A percentile compares a stretch with the other conserved stretches of the same genome.
Conservation (phyloP, 1,140 invertebrate species). For the Orius insidiosus region DNA sequence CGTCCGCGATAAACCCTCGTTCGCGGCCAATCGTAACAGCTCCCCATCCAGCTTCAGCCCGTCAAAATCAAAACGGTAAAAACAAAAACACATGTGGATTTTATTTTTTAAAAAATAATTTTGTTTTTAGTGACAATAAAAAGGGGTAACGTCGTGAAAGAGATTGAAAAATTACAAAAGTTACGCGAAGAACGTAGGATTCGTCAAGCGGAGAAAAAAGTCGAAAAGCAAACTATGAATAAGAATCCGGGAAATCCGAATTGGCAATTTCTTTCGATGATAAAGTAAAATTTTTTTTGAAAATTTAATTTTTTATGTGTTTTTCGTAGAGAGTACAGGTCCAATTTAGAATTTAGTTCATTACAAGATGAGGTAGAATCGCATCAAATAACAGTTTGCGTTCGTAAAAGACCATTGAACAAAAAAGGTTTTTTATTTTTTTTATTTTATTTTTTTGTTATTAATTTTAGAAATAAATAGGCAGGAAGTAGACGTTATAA, state of each 20-base stretch:
- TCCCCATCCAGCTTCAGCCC: too few relatives aligned
- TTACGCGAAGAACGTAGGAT: constrained; percentile 4
- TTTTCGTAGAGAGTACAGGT: background rate
- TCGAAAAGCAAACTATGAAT: background rate
- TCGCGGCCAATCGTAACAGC: too few relatives aligned
- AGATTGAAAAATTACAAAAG: constrained; percentile 5
- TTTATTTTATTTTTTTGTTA: background rate
- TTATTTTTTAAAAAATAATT: too few relatives aligned
- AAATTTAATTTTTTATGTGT: background rate
- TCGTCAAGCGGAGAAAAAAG: constrained; percentile 4
- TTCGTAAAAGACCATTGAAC: constrained; percentile 9
- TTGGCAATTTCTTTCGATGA: constrained; percentile 5
- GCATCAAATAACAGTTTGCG: constrained; percentile 10
- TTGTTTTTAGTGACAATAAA: too few relatives aligned
- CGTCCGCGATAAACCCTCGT: too few relatives aligned
- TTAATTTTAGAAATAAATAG: constrained; percentile 34
- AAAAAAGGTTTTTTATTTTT: background rate
- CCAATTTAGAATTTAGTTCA: background rate
- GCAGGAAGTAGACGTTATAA: constrained; percentile 93
- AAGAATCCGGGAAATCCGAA: constrained; percentile 6
- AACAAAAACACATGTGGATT: too few relatives aligned
- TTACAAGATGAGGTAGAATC: background rate
- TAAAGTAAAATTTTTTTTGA: constrained; percentile 1
- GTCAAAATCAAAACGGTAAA: too few relatives aligned
- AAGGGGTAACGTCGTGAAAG: background rate